A percentile compares a stretch with the other conserved stretches of the same genome.
phyloP scores from a whole-genome alignment of 2,888 invertebrate species.

The Calephelis perditalis region DNA sequence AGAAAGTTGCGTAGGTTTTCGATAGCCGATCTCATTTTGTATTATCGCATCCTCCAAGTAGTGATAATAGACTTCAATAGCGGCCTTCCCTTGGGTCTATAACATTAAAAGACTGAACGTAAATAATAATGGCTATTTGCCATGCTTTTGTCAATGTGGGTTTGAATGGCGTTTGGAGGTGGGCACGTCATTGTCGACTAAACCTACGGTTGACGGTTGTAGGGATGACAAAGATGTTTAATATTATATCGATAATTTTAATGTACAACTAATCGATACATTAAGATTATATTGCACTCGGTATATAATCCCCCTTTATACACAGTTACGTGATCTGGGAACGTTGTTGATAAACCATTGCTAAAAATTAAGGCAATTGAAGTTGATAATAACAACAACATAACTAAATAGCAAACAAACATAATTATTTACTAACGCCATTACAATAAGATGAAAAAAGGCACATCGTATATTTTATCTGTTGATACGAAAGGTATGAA shows the following conservation, averaged over 20 bases:
- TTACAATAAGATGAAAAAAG: too few relatives aligned
- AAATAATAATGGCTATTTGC: conserved; percentile 69
- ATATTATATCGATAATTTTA: conserved; percentile 4
- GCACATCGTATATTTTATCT: too few relatives aligned
- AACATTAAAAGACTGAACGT: conserved; percentile 55
- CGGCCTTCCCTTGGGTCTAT: conserved; percentile 41
- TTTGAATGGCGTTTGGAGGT: conserved; percentile 62
- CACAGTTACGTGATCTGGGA: too few relatives aligned
- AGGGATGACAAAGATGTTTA: conserved; percentile 36
- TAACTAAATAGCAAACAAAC: too few relatives aligned
- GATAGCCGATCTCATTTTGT: neutral
- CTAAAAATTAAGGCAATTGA: too few relatives aligned
- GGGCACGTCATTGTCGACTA: conserved; percentile 61
- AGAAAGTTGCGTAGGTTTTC: conserved; percentile 6
- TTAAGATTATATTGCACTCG: too few relatives aligned
- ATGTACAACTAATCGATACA: conserved; percentile 29
- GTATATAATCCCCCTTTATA: too few relatives aligned
- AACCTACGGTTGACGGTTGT: conserved; percentile 42
- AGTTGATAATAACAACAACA: too few relatives aligned
- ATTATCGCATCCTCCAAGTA: conserved; percentile 21
- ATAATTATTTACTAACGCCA: too few relatives aligned
- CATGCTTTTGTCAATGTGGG: conserved; percentile 66
- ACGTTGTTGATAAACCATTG: too few relatives aligned
- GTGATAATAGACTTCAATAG: conserved; percentile 39
- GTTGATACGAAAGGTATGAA: too few relatives aligned